A percentile compares a stretch with the other conserved stretches of the same genome.
These are phyloP conservation scores for Lemur catta DNA, from an alignment of 2,797 vertebrate species.

Conservation along the genomic window DNA sequence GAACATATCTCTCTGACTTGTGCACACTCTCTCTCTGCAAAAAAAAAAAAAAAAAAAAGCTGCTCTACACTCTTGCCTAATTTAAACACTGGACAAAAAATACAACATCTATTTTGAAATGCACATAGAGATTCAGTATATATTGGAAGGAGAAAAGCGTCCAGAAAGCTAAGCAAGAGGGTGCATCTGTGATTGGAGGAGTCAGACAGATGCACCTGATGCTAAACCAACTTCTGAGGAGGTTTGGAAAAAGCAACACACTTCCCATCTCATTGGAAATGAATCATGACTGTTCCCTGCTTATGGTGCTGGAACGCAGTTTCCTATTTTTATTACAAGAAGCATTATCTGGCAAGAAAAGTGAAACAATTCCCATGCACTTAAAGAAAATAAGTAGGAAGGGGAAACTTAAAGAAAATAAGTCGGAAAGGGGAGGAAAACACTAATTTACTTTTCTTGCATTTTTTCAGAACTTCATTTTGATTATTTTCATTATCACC, in stretches of 20 bases:
- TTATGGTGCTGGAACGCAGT: neutral
- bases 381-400: neutral
- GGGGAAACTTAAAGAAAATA: neutral
- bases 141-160: conserved; percentile 30
- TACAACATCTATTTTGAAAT: conserved; percentile 54
- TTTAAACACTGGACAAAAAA: conserved; percentile 56
- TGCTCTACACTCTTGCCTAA: neutral
- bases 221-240: conserved; percentile 2
- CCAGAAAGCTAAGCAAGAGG: neutral
- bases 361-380: neutral
- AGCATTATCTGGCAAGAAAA: conserved; percentile 23
- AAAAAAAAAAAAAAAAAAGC: neutral
- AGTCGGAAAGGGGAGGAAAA: neutral
- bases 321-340: conserved; percentile 53
- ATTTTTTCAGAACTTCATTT: neutral
- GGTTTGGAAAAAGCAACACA: conserved; percentile 1
- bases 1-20: neutral
- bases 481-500: neutral
- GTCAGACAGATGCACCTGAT: conserved; percentile 18
- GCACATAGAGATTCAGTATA: neutral
- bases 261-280: neutral
- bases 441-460: neutral
- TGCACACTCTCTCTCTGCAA: neutral
- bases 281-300: conserved; percentile 22
- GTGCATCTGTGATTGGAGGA: conserved; percentile 55